Percentiles rank a stretch among this genome's conserved stretches.
These are phyloP conservation scores for Epinephelus coioides DNA, from an alignment of 2,797 vertebrate species.

Conservation along the genomic window DNA sequence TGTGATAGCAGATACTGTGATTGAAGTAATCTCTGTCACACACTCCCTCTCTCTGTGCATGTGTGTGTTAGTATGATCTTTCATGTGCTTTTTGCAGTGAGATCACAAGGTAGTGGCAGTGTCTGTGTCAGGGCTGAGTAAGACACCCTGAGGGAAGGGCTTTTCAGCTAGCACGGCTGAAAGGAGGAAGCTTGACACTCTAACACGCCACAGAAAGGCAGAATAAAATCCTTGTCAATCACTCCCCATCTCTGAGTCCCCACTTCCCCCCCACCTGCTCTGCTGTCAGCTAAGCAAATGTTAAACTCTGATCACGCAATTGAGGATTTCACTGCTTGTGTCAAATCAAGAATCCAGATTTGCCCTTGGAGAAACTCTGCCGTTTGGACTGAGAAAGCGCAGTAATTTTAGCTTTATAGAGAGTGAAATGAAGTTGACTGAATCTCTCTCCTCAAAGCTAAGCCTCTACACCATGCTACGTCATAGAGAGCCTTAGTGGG, in stretches of 20 bases:
- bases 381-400: conserved; percentile 23
- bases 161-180: conserved; percentile 61
- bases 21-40: conserved; percentile 68
- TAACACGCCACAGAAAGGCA: conserved; percentile 49
- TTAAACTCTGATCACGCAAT: conserved; percentile 46
- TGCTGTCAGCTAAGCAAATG: conserved; percentile 52
- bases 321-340: conserved; percentile 43
- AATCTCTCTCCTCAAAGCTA: conserved; percentile 19
- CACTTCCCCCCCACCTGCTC: neutral
- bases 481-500: conserved; percentile 9
- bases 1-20: conserved; percentile 62
- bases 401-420: conserved; percentile 7
- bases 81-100: conserved; percentile 71
- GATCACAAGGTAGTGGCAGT: conserved; percentile 73
- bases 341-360: conserved; percentile 33
- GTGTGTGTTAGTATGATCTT: conserved; percentile 62
- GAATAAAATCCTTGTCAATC: conserved; percentile 60
- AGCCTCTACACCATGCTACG: conserved; percentile 2
- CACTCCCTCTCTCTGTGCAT: conserved; percentile 41
- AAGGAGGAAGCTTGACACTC: conserved; percentile 59
- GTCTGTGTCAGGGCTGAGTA: conserved; percentile 65
- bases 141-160: conserved; percentile 66
- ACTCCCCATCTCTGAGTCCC: conserved; percentile 17
- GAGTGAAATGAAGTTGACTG: conserved; percentile 15
- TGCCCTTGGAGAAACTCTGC: conserved; percentile 15